These are phyloP conservation scores for Sarcophilus harrisii DNA, from an alignment of 2,797 vertebrate species.

Conservation along the genomic window DNA sequence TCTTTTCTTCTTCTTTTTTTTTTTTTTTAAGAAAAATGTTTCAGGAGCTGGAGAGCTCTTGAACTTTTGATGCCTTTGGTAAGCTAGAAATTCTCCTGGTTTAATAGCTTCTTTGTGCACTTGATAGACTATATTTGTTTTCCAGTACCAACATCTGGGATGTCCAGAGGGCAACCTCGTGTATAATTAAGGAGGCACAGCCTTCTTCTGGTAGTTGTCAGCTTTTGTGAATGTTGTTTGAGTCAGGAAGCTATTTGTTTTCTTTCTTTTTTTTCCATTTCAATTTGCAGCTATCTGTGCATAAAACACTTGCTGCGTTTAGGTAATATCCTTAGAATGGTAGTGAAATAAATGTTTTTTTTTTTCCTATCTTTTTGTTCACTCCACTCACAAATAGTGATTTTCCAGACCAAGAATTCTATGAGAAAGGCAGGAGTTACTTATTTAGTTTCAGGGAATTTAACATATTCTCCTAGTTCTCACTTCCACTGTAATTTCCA, in stretches of 20 bases:
- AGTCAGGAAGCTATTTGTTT: slow-evolving; percentile 25
- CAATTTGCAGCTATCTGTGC: slow-evolving; percentile 56
- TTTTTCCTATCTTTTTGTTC: slow-evolving; percentile 28
- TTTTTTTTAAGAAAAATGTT: slow-evolving; percentile 13
- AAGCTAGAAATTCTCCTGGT: slow-evolving; percentile 20
- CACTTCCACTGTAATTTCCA: background rate
- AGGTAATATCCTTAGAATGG: slow-evolving; percentile 59
- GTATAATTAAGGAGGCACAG: slow-evolving; percentile 31
- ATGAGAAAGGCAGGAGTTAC: slow-evolving; percentile 2
- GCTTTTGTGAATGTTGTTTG: background rate
- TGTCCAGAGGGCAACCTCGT: slow-evolving; percentile 35
- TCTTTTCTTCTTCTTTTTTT: too few species aligned
- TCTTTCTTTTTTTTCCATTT: slow-evolving; percentile 24
- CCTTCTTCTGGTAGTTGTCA: slow-evolving; percentile 18
- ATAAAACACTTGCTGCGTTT: slow-evolving; percentile 54
- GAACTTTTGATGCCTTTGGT: slow-evolving; percentile 33
- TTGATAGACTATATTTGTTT: slow-evolving; percentile 61
- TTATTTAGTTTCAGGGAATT: slow-evolving; percentile 12
- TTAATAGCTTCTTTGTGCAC: slow-evolving; percentile 38
- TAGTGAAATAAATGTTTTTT: slow-evolving; percentile 55
- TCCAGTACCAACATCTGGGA: slow-evolving; percentile 1
- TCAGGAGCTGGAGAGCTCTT: slow-evolving; percentile 18
- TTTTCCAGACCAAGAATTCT: slow-evolving; percentile 51
- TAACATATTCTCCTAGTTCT: background rate
- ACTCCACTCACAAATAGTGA: slow-evolving; percentile 18